Percentiles rank a stretch among this genome's conserved stretches.
phyloP scores from a whole-genome alignment of 2,888 invertebrate genomes.

The Camponotus fellah region DNA sequence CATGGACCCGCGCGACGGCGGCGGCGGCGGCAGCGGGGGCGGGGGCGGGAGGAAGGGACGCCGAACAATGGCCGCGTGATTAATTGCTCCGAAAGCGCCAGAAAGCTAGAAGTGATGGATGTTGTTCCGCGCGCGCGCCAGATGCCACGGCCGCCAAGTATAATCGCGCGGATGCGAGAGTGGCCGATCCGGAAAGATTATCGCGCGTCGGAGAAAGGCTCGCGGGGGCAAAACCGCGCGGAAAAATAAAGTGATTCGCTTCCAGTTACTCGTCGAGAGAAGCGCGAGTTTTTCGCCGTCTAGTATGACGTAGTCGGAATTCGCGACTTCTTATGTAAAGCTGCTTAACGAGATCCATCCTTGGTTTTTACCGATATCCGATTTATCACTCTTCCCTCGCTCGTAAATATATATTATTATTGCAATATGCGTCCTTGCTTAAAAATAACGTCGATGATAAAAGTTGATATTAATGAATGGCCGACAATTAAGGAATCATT shows the following conservation, averaged over 20 bases:
- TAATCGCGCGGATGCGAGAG: constrained; percentile 47
- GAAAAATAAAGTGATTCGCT: constrained; percentile 24
- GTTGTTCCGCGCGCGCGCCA: constrained; percentile 64
- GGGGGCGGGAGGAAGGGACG: constrained; percentile 26
- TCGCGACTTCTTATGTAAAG: not conserved
- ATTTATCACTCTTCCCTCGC: constrained; percentile 16
- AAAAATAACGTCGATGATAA: not conserved
- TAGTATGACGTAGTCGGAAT: not conserved
- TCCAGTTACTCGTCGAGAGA: not conserved
- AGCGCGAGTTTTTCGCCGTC: not conserved
- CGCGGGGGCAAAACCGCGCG: constrained; percentile 6
- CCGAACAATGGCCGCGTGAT: constrained; percentile 73
- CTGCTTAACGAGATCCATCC: not conserved
- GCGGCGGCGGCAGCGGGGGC: constrained; percentile 1
- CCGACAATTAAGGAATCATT: not conserved
- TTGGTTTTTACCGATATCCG: not conserved
- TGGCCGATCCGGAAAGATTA: constrained; percentile 39
- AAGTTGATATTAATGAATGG: constrained; percentile 25
- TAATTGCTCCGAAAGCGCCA: constrained; percentile 75
- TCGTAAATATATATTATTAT: not conserved
- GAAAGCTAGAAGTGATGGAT: constrained; percentile 76
- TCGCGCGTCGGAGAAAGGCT: constrained; percentile 15
- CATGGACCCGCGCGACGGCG: constrained; percentile 47
- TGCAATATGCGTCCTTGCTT: not conserved
- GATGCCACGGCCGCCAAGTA: constrained; percentile 63